Evolutionary conservation across 1,140 invertebrate species (phyloP).

Genomic region (Heliconius congener): DNA sequence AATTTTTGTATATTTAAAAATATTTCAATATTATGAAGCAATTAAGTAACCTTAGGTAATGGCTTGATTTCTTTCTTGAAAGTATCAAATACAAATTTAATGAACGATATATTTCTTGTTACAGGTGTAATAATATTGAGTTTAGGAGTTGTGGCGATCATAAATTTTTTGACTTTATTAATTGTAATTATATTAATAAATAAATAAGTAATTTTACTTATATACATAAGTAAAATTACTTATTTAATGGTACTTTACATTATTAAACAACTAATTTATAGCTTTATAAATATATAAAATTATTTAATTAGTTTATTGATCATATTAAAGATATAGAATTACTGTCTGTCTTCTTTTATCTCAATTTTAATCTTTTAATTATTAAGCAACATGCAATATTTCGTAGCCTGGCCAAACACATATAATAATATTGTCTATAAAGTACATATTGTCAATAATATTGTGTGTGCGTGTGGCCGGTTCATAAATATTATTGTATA

Average conservation of each 20-base stretch:
- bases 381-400: too few relatives aligned
- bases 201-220: neutral
- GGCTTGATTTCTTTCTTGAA: neutral
- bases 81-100: neutral
- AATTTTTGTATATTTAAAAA: too few relatives aligned
- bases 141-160: neutral
- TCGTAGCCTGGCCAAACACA: too few relatives aligned
- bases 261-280: slow-evolving; percentile 14
- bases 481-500: too few relatives aligned
- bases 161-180: neutral
- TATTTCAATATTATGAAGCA: too few relatives aligned
- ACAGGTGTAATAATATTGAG: slow-evolving; percentile 32
- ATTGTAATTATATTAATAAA: neutral
- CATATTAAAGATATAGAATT: neutral
- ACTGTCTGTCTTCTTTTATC: too few relatives aligned
- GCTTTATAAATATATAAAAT: slow-evolving; percentile 25
- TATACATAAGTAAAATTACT: too few relatives aligned
- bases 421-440: too few relatives aligned
- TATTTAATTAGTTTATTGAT: slow-evolving; percentile 18
- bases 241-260: neutral
- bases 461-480: too few relatives aligned
- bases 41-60: too few relatives aligned
- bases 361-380: too few relatives aligned
- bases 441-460: too few relatives aligned
- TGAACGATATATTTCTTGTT: slow-evolving; percentile 28